Conservation (phyloP, 1,140 invertebrate genomes). For the Odontomachus brunneus region DNA sequence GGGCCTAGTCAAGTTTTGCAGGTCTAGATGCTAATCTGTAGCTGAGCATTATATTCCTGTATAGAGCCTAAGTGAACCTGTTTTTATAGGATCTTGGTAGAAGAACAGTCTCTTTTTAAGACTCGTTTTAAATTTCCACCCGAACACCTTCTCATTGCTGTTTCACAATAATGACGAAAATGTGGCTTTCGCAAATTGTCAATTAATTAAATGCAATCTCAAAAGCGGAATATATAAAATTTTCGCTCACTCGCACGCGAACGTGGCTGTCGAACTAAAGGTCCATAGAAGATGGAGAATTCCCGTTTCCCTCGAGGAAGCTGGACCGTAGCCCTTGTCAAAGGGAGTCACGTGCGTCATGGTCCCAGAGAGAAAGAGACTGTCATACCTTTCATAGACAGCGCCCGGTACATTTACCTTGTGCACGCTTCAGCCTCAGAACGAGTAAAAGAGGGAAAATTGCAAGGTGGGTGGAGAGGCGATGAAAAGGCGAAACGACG, state of each 20-base stretch:
- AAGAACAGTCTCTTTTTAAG: no score
- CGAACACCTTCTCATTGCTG: no score
- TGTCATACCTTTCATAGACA: constrained; percentile 37
- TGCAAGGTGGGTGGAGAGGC: not conserved
- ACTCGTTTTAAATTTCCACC: no score
- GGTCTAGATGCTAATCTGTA: no score
- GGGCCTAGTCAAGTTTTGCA: no score
- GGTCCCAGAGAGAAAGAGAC: constrained; percentile 27
- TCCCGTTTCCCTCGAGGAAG: constrained; percentile 9
- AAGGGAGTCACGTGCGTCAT: constrained; percentile 40
- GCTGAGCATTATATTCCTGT: no score
- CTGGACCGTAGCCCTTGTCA: constrained; percentile 33
- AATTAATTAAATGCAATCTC: not conserved
- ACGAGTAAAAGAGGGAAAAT: not conserved
- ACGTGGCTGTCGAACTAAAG: not conserved
- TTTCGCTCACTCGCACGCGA: no score
- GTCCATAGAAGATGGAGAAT: not conserved
- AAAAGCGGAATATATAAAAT: not conserved
- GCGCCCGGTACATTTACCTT: constrained; percentile 60
- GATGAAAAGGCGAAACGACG: constrained; percentile 24
- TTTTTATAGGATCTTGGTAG: no score
- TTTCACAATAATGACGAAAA: not conserved
- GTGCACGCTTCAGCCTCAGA: constrained; percentile 42
- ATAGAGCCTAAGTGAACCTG: no score
- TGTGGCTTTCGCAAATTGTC: not conserved